A percentile compares a stretch with the other conserved stretches of the same genome.
Conservation (phyloP, 37 sponge, comb jelly and placozoan genomes). For the Dysidea cf. avara region DNA sequence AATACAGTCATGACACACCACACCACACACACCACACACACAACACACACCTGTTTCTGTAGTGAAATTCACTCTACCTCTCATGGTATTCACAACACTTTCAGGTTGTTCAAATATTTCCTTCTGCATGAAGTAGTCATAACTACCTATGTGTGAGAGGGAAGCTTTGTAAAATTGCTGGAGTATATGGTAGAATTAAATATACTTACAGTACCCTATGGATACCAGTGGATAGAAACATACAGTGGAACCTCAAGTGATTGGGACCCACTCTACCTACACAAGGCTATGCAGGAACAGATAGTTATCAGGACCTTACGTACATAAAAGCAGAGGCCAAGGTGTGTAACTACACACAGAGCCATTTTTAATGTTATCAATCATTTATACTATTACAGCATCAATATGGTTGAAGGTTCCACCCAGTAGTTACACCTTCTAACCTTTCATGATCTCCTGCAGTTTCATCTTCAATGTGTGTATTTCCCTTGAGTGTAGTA, state of each 20-base stretch:
- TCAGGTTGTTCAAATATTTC: constrained; percentile 99
- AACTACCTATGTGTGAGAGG: constrained; percentile 56
- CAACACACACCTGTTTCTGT: constrained; percentile 31
- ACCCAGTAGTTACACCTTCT: too few relatives aligned
- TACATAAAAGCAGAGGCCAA: too few relatives aligned
- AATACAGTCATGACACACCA: background rate
- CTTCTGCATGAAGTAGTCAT: constrained; percentile 97
- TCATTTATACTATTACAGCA: too few relatives aligned
- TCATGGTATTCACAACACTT: constrained; percentile 95
- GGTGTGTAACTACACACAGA: too few relatives aligned
- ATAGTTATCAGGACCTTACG: background rate
- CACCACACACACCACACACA: constrained; percentile 1
- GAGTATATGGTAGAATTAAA: too few relatives aligned
- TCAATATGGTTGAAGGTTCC: too few relatives aligned
- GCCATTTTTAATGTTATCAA: too few relatives aligned
- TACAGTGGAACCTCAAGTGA: background rate
- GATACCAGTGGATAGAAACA: background rate
- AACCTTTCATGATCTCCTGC: constrained; percentile 99
- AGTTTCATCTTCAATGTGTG: constrained; percentile 92
- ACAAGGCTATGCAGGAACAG: background rate
- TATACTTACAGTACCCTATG: too few relatives aligned
- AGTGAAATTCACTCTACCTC: constrained; percentile 86
- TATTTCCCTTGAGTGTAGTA: constrained; percentile 63
- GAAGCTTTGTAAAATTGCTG: too few relatives aligned
- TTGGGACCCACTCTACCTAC: background rate